phyloP scores from a whole-genome alignment of 2,888 invertebrate species.

The Asteroscopus sphinx region DNA sequence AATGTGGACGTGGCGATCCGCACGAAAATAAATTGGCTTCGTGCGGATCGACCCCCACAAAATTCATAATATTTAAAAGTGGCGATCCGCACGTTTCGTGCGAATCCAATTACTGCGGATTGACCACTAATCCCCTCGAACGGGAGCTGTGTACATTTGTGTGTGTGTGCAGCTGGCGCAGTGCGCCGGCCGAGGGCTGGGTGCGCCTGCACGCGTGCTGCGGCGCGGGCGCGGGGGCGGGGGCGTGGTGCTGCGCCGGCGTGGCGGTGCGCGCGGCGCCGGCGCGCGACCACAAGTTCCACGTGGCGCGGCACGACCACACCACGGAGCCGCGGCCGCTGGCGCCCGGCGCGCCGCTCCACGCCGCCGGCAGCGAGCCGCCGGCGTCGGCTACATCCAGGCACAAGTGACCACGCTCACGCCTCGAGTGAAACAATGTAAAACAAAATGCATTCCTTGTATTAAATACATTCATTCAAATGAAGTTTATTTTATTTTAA shows the following conservation, averaged over 20 bases:
- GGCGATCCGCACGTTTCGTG: too few relatives aligned
- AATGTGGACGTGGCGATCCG: too few relatives aligned
- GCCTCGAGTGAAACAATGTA: too few relatives aligned
- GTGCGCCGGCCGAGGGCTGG: conserved; percentile 55
- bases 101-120: too few relatives aligned
- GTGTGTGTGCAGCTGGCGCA: conserved; percentile 22
- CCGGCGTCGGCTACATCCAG: conserved; percentile 47
- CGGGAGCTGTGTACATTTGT: too few relatives aligned
- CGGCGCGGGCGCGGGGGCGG: conserved; percentile 21
- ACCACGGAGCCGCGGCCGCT: conserved; percentile 65
- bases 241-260: conserved; percentile 61
- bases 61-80: too few relatives aligned
- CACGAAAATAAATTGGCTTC: too few relatives aligned
- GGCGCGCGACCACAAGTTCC: conserved; percentile 62
- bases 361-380: conserved; percentile 65
- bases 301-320: conserved; percentile 61
- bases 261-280: conserved; percentile 60
- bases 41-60: too few relatives aligned
- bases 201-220: conserved; percentile 41
- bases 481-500: too few relatives aligned
- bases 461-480: too few relatives aligned
- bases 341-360: conserved; percentile 54
- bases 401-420: not conserved
- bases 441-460: too few relatives aligned
- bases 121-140: too few relatives aligned